A percentile compares a stretch with the other conserved stretches of the same genome.
These are phyloP conservation scores for Latrodectus hesperus DNA, from an alignment of 2,888 invertebrate genomes.

Conservation along the genomic window DNA sequence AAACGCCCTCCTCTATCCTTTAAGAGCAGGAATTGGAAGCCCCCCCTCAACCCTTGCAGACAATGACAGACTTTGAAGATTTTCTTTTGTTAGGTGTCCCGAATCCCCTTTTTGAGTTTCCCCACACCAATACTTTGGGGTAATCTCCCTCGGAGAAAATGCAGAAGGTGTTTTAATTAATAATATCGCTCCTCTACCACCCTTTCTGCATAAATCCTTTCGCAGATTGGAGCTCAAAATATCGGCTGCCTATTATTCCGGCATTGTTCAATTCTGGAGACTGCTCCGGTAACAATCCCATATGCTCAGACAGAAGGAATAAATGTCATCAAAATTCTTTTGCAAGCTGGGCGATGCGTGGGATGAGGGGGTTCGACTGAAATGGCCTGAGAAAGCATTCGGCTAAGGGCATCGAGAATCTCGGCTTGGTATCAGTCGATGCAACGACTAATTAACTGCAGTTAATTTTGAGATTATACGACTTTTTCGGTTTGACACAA, in stretches of 20 bases:
- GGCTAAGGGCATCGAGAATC: no score
- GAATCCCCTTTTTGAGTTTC: conserved; percentile 40
- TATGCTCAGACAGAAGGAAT: conserved; percentile 4
- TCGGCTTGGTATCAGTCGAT: no score
- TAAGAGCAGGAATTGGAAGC: conserved; percentile 4
- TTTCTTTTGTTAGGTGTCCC: conserved; percentile 38
- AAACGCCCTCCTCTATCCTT: conserved; percentile 11
- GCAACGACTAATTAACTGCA: no score
- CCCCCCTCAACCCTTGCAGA: conserved; percentile 23
- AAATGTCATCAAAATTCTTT: neutral
- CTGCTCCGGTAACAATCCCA: conserved; percentile 26
- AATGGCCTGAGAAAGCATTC: no score
- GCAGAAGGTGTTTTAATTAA: conserved; percentile 54
- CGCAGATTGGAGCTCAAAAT: neutral
- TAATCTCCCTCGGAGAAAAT: conserved; percentile 16
- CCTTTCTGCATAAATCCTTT: conserved; percentile 12
- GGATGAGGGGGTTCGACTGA: no score
- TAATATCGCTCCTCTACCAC: conserved; percentile 3
- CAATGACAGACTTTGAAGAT: conserved; percentile 40
- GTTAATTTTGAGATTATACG: no score
- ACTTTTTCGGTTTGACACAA: no score
- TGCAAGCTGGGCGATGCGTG: neutral
- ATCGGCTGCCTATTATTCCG: conserved; percentile 7
- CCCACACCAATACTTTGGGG: conserved; percentile 19
- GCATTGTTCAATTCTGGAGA: conserved; percentile 3